Conservation (phyloP, 2,113 vertebrate species). For the Galbula dea region DNA sequence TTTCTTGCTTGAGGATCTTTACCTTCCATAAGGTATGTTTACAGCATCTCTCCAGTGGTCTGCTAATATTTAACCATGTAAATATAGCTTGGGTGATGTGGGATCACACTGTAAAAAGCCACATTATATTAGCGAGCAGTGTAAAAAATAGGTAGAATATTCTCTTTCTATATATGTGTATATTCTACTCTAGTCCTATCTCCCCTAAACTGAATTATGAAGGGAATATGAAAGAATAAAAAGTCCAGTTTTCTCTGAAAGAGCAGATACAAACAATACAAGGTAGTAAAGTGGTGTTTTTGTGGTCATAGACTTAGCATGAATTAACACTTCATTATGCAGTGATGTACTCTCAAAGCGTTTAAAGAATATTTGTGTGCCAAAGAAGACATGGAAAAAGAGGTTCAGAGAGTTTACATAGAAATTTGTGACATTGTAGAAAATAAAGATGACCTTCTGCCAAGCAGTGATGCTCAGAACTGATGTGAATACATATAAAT, state of each 20-base stretch:
- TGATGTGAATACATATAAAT: neutral
- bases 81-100: neutral
- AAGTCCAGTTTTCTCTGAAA: slow-evolving; percentile 37
- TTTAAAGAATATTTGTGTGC: neutral
- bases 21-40: neutral
- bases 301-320: slow-evolving; percentile 22
- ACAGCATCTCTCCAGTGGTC: neutral
- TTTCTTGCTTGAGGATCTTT: slow-evolving; percentile 10
- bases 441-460: neutral
- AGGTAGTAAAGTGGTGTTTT: slow-evolving; percentile 54
- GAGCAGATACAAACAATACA: slow-evolving; percentile 37
- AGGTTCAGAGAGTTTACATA: neutral
- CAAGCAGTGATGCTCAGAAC: neutral
- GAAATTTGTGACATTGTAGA: neutral
- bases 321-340: slow-evolving; percentile 62
- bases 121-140: neutral
- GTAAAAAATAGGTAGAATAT: neutral
- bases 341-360: slow-evolving; percentile 21
- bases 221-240: slow-evolving; percentile 51
- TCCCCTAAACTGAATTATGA: slow-evolving; percentile 38
- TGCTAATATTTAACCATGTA: neutral
- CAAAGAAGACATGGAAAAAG: neutral
- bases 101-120: neutral
- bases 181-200: slow-evolving; percentile 13
- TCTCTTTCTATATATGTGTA: neutral